Percentiles rank a stretch among this genome's conserved stretches.
These are phyloP conservation scores for Polypterus senegalus DNA, from an alignment of 2,113 vertebrate species.

Conservation along the genomic window DNA sequence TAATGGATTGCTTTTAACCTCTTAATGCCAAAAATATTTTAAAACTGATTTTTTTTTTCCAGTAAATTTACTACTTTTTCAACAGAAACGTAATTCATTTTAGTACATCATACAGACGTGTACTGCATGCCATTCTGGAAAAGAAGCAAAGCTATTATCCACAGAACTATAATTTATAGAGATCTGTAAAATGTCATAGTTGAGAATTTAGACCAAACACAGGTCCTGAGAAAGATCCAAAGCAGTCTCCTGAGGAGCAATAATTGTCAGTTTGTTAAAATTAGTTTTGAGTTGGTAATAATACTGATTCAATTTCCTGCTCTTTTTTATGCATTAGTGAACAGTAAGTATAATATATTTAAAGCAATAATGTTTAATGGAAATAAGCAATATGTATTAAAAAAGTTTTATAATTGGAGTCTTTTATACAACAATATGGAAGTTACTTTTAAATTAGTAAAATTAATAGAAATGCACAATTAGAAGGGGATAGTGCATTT, in stretches of 20 bases:
- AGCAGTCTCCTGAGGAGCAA: constrained; percentile 22
- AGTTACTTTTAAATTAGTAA: constrained; percentile 59
- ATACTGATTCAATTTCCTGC: constrained; percentile 34
- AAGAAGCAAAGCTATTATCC: background rate
- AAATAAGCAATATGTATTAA: constrained; percentile 65
- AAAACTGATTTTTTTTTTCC: background rate
- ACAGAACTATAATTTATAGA: constrained; percentile 5
- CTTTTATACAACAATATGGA: constrained; percentile 56
- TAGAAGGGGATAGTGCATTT: constrained; percentile 40
- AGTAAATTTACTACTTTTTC: background rate
- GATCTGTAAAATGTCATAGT: constrained; percentile 25
- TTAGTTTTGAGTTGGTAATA: constrained; percentile 33
- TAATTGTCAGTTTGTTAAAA: constrained; percentile 38
- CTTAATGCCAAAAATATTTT: no score
- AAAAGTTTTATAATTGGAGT: constrained; percentile 64
- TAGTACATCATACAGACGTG: background rate
- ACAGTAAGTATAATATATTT: constrained; percentile 46
- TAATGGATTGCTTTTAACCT: no score
- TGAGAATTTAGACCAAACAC: constrained; percentile 15
- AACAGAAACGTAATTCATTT: background rate
- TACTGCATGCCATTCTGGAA: background rate
- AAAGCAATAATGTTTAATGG: constrained; percentile 56
- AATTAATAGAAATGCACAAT: constrained; percentile 61
- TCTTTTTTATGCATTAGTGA: constrained; percentile 47
- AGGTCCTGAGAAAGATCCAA: constrained; percentile 26